Conservation (phyloP, 2,888 invertebrate genomes). For the Sphecodes monilicornis region DNA sequence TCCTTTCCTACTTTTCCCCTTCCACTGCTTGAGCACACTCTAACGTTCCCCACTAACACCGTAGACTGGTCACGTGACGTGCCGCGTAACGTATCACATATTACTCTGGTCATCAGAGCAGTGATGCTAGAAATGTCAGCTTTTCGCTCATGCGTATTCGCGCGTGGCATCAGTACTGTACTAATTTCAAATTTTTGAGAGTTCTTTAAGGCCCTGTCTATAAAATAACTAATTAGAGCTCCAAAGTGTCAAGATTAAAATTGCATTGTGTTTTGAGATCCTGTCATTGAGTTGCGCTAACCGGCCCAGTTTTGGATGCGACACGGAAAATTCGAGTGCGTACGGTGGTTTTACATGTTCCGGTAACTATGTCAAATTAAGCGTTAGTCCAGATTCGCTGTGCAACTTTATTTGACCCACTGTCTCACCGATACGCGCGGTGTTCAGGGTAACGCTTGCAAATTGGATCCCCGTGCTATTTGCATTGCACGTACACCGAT, state of each 20-base stretch:
- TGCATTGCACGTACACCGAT: constrained; percentile 26
- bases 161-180: too few species aligned
- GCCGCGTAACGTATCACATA: too few species aligned
- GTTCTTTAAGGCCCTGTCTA: too few species aligned
- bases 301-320: constrained; percentile 20
- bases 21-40: too few species aligned
- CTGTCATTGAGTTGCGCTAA: constrained; percentile 13
- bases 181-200: too few species aligned
- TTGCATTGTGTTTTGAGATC: constrained; percentile 43
- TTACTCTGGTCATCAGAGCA: too few species aligned
- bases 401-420: constrained; percentile 24
- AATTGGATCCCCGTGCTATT: constrained; percentile 30
- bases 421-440: constrained; percentile 19
- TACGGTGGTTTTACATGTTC: constrained; percentile 20
- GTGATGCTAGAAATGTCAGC: too few species aligned
- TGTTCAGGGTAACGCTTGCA: constrained; percentile 27
- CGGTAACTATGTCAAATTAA: constrained; percentile 12
- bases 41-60: too few species aligned
- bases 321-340: neutral
- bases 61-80: too few species aligned
- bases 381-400: neutral
- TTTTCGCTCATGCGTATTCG: too few species aligned
- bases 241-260: neutral
- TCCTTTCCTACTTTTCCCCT: too few species aligned
- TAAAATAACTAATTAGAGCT: too few species aligned